Base-by-base conservation (phyloP, 2,797 vertebrate species). In the Sebastes glaucus region DNA sequence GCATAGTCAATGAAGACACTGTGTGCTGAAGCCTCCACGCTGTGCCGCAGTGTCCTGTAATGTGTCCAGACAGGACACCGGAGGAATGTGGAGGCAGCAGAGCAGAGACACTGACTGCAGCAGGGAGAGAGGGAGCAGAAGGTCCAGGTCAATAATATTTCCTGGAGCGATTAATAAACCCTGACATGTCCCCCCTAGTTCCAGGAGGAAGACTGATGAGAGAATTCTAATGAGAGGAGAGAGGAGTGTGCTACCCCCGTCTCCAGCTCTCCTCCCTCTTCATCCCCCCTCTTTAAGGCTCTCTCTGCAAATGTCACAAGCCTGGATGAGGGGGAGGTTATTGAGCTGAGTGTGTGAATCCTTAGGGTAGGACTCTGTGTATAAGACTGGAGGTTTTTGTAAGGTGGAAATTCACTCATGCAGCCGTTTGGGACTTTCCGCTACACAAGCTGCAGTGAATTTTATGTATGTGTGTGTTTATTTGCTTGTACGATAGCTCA, bases 111-210 rank as follows among this genome's bases (percentile, higher is more conserved):
- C 52, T n/a, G 75, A 75, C 84, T 81, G 86, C 90, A 89, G 89
- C 76, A 38, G 57, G 56, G 67, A 83, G 77, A 87, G 85, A 42
- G 74, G 70, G 82, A 87, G 87, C 92, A 93, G 87, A 91, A 87
- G 92, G 91, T 92, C 87, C 79, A 22, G 90, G 92, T 94, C 94
- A 93, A 94, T 94, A 93, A 92, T 93, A 91, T 85, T 92, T 95
- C 91, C 90, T 81, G 83, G 88, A 81, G 88, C 84, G 78, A 95
- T 95, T 95, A 94, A 95, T 95, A 95, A 95, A 94, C 87, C 86
- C 82, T 78, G 89, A 89, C 92, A 82, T 93, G 88, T 83, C 56
- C 56, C 66, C 65, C 68, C 32, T 8, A n/a, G 69, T 76, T 79
- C 85, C 73, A 46, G 57, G 42, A 74, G 87, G 84, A 87, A 82